Evolutionary conservation across 1,140 invertebrate species (phyloP).

Genomic region (Hycleus cichorii): DNA sequence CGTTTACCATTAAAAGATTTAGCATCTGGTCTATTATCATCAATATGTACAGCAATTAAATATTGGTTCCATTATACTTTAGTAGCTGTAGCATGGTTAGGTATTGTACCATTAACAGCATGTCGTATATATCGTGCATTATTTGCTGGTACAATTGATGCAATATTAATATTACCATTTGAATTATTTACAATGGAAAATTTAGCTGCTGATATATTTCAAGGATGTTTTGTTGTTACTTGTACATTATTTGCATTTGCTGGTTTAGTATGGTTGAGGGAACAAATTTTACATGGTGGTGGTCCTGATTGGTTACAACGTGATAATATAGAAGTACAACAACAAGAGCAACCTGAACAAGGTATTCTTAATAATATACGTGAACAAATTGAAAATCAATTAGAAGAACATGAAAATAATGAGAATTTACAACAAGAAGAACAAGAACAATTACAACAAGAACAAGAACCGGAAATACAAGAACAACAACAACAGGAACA

Average conservation of each 20-base stretch:
- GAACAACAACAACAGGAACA: conserved; percentile 17
- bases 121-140: conserved; percentile 90
- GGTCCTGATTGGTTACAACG: conserved; percentile 46
- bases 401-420: too few species aligned
- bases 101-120: conserved; percentile 94
- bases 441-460: conserved; percentile 9
- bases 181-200: conserved; percentile 92
- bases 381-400: conserved; percentile 7
- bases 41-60: conserved; percentile 82
- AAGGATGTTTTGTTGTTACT: conserved; percentile 93
- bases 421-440: background rate
- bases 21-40: conserved; percentile 78
- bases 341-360: background rate
- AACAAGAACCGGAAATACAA: conserved; percentile 23
- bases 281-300: conserved; percentile 96
- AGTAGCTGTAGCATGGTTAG: conserved; percentile 95
- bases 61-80: conserved; percentile 96
- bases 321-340: conserved; percentile 16
- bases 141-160: conserved; percentile 82
- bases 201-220: conserved; percentile 85
- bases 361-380: conserved; percentile 27
- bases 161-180: conserved; percentile 77
- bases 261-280: conserved; percentile 91
- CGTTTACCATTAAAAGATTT: conserved; percentile 80
- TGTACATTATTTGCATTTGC: conserved; percentile 97